Conservation (phyloP, 92 coral and sea anemone species). For the Porites rus region DNA sequence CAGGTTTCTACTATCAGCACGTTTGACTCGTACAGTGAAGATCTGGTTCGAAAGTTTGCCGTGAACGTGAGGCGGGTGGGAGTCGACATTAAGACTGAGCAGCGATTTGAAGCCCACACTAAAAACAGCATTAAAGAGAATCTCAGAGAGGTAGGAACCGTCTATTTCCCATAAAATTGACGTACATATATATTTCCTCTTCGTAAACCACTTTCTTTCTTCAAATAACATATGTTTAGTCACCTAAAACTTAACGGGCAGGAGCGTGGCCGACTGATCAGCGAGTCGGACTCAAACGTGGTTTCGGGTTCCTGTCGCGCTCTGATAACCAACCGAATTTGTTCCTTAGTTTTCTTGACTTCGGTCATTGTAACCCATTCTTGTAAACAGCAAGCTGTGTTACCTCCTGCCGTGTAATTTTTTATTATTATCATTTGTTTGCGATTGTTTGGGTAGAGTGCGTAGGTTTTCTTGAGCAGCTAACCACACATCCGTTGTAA, state of each 20-base stretch:
- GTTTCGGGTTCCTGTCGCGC: no score
- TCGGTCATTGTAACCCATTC: no score
- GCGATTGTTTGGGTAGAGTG: no score
- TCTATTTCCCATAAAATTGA: background rate
- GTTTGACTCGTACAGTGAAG: conserved; percentile 83
- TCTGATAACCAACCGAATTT: no score
- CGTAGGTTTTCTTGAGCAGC: no score
- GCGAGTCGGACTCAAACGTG: no score
- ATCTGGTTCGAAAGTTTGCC: conserved; percentile 85
- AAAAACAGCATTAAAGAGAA: conserved; percentile 73
- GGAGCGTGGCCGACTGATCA: no score
- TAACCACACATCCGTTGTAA: no score
- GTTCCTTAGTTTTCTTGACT: no score
- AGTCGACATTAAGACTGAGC: conserved; percentile 82
- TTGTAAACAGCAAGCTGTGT: background rate
- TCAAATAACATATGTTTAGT: no score
- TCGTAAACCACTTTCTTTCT: background rate
- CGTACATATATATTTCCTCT: background rate
- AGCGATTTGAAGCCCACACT: conserved; percentile 80
- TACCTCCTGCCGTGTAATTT: background rate
- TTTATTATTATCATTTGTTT: background rate
- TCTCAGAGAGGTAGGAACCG: conserved; percentile 56
- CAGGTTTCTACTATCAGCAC: conserved; percentile 92
- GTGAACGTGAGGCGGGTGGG: conserved; percentile 82
- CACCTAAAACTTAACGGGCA: no score